Percentiles rank a stretch among this genome's conserved stretches.
phyloP scores from a whole-genome alignment of 2,113 vertebrate genomes.

The Odobenus rosmarus region DNA sequence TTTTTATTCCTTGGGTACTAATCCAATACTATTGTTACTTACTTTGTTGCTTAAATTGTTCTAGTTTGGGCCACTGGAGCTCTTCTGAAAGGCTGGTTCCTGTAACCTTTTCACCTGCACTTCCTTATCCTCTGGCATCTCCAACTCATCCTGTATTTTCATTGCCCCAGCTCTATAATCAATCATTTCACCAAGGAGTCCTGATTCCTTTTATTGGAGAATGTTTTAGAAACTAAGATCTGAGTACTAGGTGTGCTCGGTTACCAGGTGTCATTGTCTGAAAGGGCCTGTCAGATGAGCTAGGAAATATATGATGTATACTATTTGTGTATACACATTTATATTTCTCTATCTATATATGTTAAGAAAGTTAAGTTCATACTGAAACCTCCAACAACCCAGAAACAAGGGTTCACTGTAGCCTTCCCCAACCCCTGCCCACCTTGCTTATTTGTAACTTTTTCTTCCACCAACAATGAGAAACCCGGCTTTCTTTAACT shows the following conservation, averaged over 20 bases:
- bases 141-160: not conserved
- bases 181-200: not conserved
- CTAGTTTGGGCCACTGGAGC: not conserved
- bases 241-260: not conserved
- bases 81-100: not conserved
- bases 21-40: not conserved
- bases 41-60: slow-evolving; percentile 15
- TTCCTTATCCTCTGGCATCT: not conserved
- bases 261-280: not conserved
- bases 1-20: not conserved
- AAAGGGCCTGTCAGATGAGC: not conserved
- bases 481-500: not conserved
- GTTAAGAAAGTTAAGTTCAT: not conserved
- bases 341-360: not conserved
- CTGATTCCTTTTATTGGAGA: not conserved
- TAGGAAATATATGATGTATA: not conserved
- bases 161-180: not conserved
- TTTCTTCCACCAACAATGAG: not conserved
- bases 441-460: not conserved
- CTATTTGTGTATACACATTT: not conserved
- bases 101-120: not conserved
- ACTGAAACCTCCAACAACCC: not conserved
- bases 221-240: not conserved
- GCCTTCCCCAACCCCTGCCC: not conserved
- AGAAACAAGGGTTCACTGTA: not conserved